phyloP scores from a whole-genome alignment of 2,797 vertebrate genomes.

The Coregonus sp. region DNA sequence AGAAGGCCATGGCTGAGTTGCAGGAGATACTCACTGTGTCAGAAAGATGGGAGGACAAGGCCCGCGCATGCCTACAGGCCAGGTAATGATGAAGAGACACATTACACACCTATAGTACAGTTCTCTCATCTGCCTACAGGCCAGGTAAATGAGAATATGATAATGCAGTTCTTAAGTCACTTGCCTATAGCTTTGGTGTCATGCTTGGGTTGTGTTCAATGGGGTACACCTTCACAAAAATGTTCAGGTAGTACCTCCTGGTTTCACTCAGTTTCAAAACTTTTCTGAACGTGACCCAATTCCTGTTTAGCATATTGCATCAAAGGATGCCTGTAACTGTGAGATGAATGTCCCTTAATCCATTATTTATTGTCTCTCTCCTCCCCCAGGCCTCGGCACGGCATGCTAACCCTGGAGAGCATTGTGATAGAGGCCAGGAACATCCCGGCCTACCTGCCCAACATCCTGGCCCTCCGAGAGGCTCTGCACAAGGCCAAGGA shows the following conservation, averaged over 20 bases:
- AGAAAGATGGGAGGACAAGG: conserved; percentile 97
- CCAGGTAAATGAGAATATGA: not conserved
- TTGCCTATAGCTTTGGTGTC: too few relatives aligned
- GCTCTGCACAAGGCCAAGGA: conserved; percentile 94
- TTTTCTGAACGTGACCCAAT: not conserved
- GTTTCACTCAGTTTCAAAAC: too few relatives aligned
- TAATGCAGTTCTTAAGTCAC: not conserved
- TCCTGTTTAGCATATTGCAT: not conserved
- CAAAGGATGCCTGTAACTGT: not conserved
- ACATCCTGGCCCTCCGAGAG: conserved; percentile 91
- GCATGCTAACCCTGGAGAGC: conserved; percentile 88
- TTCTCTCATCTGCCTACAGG: not conserved
- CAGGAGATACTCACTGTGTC: conserved; percentile 97
- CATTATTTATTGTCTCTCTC: not conserved
- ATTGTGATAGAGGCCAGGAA: conserved; percentile 93
- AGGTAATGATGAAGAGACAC: not conserved
- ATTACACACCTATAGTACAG: not conserved
- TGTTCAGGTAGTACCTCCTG: not conserved
- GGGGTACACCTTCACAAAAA: not conserved
- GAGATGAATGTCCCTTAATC: not conserved
- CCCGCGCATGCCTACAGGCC: conserved; percentile 91
- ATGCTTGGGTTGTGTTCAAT: not conserved
- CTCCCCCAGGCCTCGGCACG: conserved; percentile 86
- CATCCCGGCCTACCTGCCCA: conserved; percentile 96
- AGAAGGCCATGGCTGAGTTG: conserved; percentile 98